phyloP scores from a whole-genome alignment of 1,140 invertebrate genomes.

The Whitmania pigra region DNA sequence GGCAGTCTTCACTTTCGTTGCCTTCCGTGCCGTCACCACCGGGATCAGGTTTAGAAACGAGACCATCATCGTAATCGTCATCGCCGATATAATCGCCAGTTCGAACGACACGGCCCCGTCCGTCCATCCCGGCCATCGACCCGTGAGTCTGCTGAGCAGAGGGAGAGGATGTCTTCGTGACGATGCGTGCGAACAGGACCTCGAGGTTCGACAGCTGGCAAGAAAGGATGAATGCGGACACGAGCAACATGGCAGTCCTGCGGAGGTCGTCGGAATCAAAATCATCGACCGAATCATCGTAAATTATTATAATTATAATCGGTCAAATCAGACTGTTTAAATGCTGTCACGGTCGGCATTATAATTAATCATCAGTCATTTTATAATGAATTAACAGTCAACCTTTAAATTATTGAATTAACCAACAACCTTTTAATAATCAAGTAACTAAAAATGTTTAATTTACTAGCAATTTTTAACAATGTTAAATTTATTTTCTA shows the following conservation, averaged over 20 bases:
- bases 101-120: not conserved
- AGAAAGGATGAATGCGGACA: not conserved
- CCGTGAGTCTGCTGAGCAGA: not conserved
- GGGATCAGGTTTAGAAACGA: too few relatives aligned
- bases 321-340: not conserved
- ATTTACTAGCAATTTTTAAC: too few relatives aligned
- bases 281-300: not conserved
- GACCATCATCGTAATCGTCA: not conserved
- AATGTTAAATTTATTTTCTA: too few relatives aligned
- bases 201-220: conserved; percentile 3
- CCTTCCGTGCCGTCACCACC: not conserved
- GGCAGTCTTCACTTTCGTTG: not conserved
- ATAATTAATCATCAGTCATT: too few relatives aligned
- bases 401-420: too few relatives aligned
- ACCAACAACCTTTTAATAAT: too few relatives aligned
- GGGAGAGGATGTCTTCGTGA: not conserved
- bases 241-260: not conserved
- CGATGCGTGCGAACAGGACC: not conserved
- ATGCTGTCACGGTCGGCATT: too few relatives aligned
- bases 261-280: not conserved
- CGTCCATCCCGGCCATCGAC: too few relatives aligned
- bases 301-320: too few relatives aligned
- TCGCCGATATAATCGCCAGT: not conserved
- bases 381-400: too few relatives aligned
- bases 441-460: too few relatives aligned